A percentile compares a stretch with the other conserved stretches of the same genome.
Conservation (phyloP, 92 coral and sea anemone genomes). For the Paramuricea clavata region DNA sequence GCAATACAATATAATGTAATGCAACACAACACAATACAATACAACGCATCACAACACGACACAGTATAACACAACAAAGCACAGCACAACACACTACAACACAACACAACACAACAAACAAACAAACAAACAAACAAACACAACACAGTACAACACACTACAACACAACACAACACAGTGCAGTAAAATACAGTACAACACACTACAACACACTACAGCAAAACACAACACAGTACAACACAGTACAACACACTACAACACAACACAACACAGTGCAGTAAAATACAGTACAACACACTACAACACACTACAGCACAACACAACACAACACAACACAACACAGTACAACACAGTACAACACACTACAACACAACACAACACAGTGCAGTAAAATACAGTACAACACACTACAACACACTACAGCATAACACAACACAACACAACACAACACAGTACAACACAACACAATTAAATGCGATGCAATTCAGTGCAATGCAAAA, state of each 20-base stretch:
- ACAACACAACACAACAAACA: not conserved
- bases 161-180: not conserved
- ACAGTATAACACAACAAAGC: too few relatives aligned
- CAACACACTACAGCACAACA: not conserved
- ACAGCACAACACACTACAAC: not conserved
- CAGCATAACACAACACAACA: too few relatives aligned
- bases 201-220: too few relatives aligned
- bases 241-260: not conserved
- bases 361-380: too few relatives aligned
- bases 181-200: too few relatives aligned
- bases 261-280: too few relatives aligned
- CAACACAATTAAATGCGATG: not conserved
- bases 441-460: not conserved
- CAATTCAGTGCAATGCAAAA: too few relatives aligned
- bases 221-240: not conserved
- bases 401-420: too few relatives aligned
- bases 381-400: too few relatives aligned
- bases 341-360: not conserved
- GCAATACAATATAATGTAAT: not conserved
- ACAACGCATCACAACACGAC: not conserved
- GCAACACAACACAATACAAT: not conserved
- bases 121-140: too few relatives aligned
- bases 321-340: too few relatives aligned
- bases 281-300: too few relatives aligned
- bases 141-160: not conserved